Evolutionary conservation across 2,113 vertebrate species (phyloP), one percentile per base, ranked within the genome.

Genomic region (Synodontis membranacea): DNA sequence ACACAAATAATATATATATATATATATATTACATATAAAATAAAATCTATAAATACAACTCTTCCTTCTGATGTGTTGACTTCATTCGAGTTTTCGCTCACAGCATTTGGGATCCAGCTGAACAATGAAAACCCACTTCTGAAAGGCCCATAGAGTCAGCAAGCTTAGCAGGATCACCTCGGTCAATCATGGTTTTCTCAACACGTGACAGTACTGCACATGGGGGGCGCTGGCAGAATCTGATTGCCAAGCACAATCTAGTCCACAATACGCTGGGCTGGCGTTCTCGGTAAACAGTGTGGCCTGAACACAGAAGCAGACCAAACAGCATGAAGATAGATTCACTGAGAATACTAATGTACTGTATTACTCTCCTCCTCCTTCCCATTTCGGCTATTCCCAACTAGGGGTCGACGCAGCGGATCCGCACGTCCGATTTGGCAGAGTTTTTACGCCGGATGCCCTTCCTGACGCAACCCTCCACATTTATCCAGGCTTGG

Each of bases 1-100:
- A 88, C 91, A 92, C 88, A 91, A 89, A 92, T 92, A 93, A n/a
- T n/a, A n/a, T n/a, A n/a, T n/a, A n/a, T n/a, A 60, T 93, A 92
- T 91, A 93, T 92, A 88, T 91, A 93, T 92, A 88, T 87, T 87
- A 85, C 86, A 85, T 87, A 89, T 87, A 86, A 87, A 91, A 87
- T 90, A 88, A 91, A 87, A 87, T 10, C 62, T 31, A 84, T 83
- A 89, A 75, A 88, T 83, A 50, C 74, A 82, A 70, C 62, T 66
- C 50, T 60, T 74, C 39, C 31, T 64, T 64, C 58, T 74, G 9
- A 44, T 64, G 42, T 62, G 3, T 84, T 64, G 12, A 10, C 8
- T 75, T 39, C 21, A 39, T 85, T 79, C 54, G 1, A 6, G 19
- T 56, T 56, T 25, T 28, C 12, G 4, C 19, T 28, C 19, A 48